A percentile compares a stretch with the other conserved stretches of the same genome.
Conservation (phyloP, 2,113 vertebrate genomes). For the Plestiodon gilberti region DNA sequence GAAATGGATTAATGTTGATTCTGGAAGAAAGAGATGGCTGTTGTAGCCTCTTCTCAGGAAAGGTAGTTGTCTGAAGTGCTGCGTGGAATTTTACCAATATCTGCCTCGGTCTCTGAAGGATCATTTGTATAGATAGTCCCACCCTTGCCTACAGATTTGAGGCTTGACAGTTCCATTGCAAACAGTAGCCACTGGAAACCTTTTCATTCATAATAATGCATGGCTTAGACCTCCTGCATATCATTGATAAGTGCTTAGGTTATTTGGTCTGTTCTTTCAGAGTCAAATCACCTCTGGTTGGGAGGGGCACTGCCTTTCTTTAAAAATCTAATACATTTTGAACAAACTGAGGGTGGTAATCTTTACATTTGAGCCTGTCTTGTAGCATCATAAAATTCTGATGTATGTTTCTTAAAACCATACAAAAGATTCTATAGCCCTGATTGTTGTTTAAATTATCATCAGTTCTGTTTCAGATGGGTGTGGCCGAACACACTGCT, state of each 20-base stretch:
- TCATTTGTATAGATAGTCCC: slow-evolving; percentile 54
- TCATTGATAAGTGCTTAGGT: slow-evolving; percentile 60
- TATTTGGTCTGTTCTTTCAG: slow-evolving; percentile 55
- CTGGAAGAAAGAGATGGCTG: slow-evolving; percentile 23
- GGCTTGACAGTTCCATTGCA: slow-evolving; percentile 57
- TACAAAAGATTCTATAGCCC: not conserved
- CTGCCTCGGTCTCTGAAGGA: slow-evolving; percentile 40
- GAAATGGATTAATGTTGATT: slow-evolving; percentile 21
- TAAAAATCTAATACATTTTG: slow-evolving; percentile 40
- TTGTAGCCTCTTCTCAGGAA: not conserved
- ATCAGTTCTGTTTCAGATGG: slow-evolving; percentile 49
- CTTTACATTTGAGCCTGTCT: not conserved
- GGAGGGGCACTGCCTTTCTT: slow-evolving; percentile 60
- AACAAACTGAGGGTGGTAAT: not conserved
- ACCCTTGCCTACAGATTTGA: slow-evolving; percentile 45
- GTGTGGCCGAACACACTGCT: slow-evolving; percentile 53
- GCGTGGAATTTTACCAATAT: slow-evolving; percentile 43
- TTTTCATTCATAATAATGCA: slow-evolving; percentile 76
- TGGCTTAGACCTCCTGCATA: slow-evolving; percentile 72
- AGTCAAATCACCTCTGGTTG: slow-evolving; percentile 57
- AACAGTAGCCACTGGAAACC: slow-evolving; percentile 78
- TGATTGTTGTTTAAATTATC: not conserved
- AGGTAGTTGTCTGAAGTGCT: slow-evolving; percentile 8
- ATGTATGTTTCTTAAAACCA: not conserved
- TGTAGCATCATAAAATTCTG: accelerated